Conservation (phyloP, 2,888 invertebrate genomes). For the Operophtera brumata region DNA sequence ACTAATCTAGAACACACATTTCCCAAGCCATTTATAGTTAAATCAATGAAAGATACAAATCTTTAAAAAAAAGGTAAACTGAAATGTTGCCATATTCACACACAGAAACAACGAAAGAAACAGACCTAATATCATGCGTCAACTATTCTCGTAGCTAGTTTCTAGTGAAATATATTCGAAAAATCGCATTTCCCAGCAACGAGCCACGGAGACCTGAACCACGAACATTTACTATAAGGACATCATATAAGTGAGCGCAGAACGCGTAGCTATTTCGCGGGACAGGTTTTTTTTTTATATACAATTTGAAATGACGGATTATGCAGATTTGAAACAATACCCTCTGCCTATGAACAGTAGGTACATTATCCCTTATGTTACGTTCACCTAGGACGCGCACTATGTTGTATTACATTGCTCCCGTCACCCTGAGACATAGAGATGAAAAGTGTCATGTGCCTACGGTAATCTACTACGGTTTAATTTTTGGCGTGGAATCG, state of each 20-base stretch:
- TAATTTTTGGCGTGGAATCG: too few relatives aligned
- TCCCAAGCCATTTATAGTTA: too few relatives aligned
- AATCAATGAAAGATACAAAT: neutral
- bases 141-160: constrained; percentile 22
- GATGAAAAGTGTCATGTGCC: too few relatives aligned
- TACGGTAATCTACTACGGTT: too few relatives aligned
- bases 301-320: neutral
- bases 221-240: neutral
- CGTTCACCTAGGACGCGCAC: too few relatives aligned
- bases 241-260: neutral
- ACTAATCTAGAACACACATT: too few relatives aligned
- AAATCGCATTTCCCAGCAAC: constrained; percentile 26
- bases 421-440: too few relatives aligned
- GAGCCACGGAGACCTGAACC: neutral
- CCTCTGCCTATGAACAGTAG: too few relatives aligned
- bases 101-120: constrained; percentile 13
- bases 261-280: neutral
- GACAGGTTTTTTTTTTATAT: too few relatives aligned
- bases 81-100: neutral
- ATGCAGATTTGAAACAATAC: neutral
- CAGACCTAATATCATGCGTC: constrained; percentile 21
- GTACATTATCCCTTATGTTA: too few relatives aligned
- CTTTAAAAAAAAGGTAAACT: neutral
- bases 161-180: constrained; percentile 24
- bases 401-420: too few relatives aligned